Percentiles rank a stretch among this genome's conserved stretches.
Evolutionary conservation across 2,888 invertebrate species (phyloP).

Genomic region (Ormyrus rosae): DNA sequence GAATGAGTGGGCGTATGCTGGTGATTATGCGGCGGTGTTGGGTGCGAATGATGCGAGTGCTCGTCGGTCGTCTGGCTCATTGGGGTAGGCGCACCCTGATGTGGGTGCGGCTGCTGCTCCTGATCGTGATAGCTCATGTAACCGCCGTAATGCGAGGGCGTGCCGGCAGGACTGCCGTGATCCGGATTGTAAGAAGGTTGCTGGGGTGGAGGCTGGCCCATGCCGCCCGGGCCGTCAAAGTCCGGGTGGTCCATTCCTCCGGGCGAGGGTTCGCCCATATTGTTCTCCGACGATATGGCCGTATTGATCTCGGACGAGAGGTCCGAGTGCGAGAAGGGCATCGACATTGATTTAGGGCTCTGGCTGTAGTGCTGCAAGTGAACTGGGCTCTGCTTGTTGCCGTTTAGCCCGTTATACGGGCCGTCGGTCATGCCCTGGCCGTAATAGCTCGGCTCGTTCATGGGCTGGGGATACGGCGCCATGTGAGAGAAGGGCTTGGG

Average conservation of each 20-base stretch:
- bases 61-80: slow-evolving; percentile 69
- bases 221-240: slow-evolving; percentile 79
- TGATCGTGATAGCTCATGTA: slow-evolving; percentile 73
- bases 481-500: slow-evolving; percentile 73
- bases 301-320: slow-evolving; percentile 87
- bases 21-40: slow-evolving; percentile 72
- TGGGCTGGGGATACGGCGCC: slow-evolving; percentile 71
- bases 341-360: slow-evolving; percentile 75
- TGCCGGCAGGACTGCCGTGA: slow-evolving; percentile 69
- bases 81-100: slow-evolving; percentile 71
- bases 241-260: slow-evolving; percentile 83
- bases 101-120: slow-evolving; percentile 67
- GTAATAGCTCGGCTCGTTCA: slow-evolving; percentile 70
- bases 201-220: slow-evolving; percentile 74
- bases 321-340: slow-evolving; percentile 83
- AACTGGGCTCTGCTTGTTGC: slow-evolving; percentile 64
- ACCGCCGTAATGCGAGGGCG: slow-evolving; percentile 70
- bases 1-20: slow-evolving; percentile 72
- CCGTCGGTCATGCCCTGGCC: slow-evolving; percentile 70
- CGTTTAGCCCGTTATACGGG: slow-evolving; percentile 67
- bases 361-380: slow-evolving; percentile 76
- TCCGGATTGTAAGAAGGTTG: slow-evolving; percentile 74
- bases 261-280: slow-evolving; percentile 81
- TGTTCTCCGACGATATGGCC: slow-evolving; percentile 84
- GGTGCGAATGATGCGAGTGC: slow-evolving; percentile 72